Evolutionary conservation across 2,888 invertebrate genomes (phyloP), one percentile per base, ranked within the genome.

Genomic region (Vanessa cardui): DNA sequence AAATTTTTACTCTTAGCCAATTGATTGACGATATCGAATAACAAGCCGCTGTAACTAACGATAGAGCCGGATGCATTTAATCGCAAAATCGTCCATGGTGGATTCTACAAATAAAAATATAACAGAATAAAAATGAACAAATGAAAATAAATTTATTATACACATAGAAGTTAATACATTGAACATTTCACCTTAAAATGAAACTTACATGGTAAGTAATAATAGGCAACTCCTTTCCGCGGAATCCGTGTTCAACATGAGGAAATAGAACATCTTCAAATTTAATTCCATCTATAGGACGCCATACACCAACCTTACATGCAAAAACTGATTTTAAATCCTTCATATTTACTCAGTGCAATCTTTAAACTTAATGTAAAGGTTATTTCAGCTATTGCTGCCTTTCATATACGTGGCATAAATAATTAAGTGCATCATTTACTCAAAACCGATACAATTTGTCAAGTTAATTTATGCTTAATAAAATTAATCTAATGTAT

Each of bases 81-180:
- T 60, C 92, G 92, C 2, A 97, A 82, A 46, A 96, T 95, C 80
- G 97, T 96, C 97, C 98, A 98, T 0, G 98, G 98, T 0, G 98
- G 97, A 87, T 96, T 97, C 98, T 98, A 82, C 2, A 74, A 93
- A 54, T 12, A 18, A 50, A 46, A 59, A 16, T 15, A 18, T 18
- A 20, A 45, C 12, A 33, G 15, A 46, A 8, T 2, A 45, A 31
- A 46, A 16, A 26, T 26, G 0, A 21, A 47, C n/a, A 47, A 47
- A 47, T n/a, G 47, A n/a, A 20, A n/a, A n/a, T n/a, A 50, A 9
- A 20, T 50, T 9, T 0, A 50, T 7, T n/a, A 50, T n/a, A 20
- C n/a, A 7, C n/a, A 18, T 18, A n/a, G 1, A 33, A 33, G 1
- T 33, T 6, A 33, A 9, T 8, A 39, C 12, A 12, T 39, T 39